Evolutionary conservation across 1,140 invertebrate genomes (phyloP).

Genomic region (Triops cancriformis): DNA sequence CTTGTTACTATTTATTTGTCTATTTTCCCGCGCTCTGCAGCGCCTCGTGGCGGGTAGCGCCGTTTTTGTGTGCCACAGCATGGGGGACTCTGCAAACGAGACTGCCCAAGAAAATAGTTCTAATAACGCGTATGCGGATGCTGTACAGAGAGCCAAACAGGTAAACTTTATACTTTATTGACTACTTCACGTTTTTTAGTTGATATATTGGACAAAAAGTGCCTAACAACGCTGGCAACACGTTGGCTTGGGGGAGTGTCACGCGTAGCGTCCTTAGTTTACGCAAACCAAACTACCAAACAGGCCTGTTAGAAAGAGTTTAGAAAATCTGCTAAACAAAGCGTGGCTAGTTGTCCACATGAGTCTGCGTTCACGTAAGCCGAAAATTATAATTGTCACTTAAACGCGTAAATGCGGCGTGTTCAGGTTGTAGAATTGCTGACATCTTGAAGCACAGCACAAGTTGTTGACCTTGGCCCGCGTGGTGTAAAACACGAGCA

Average conservation of each 20-base stretch:
- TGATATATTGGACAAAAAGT: not conserved
- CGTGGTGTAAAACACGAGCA: not conserved
- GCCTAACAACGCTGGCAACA: not conserved
- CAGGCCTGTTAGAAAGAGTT: not conserved
- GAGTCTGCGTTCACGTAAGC: not conserved
- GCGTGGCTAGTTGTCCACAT: not conserved
- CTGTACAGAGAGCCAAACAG: conserved; percentile 1
- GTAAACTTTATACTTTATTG: not conserved
- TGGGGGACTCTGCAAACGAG: conserved; percentile 12
- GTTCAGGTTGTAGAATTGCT: not conserved
- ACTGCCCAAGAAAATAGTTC: conserved; percentile 10
- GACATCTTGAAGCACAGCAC: not conserved
- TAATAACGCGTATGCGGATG: conserved; percentile 10
- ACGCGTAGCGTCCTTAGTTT: not conserved
- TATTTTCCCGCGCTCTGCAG: conserved; percentile 11
- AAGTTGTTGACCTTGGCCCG: conserved; percentile 12
- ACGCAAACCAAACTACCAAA: not conserved
- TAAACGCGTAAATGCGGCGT: not conserved
- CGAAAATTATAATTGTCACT: not conserved
- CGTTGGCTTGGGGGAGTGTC: not conserved
- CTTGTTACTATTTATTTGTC: not conserved
- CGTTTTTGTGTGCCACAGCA: conserved; percentile 12
- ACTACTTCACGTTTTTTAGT: not conserved
- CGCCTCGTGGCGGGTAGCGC: conserved; percentile 11
- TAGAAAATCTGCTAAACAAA: not conserved